Evolutionary conservation across 1,140 invertebrate genomes (phyloP), one percentile per base, ranked within the genome.

Genomic region (Musca domestica): DNA sequence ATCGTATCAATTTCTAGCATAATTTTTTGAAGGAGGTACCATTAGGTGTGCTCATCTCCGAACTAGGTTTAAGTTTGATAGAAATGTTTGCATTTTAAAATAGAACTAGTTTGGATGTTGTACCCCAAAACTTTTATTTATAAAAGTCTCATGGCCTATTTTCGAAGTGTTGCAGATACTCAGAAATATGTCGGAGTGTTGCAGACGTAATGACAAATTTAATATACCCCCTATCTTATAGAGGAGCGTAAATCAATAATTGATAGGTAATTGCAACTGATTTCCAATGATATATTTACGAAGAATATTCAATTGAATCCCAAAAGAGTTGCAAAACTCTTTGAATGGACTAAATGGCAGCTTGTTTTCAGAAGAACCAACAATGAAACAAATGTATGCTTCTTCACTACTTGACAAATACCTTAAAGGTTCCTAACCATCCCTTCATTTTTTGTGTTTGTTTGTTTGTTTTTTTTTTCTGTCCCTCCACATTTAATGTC

Each of bases 231-330:
- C n/a, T n/a, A n/a, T n/a, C n/a, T n/a, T n/a, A n/a, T n/a, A n/a
- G n/a, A n/a, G n/a, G 12, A 54, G 15, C 22, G 23, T 0, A 27
- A n/a, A 58, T 34, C 17, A 61, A 61, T 34, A 61, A 61, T 61
- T 61, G 56, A 61, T 34, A 41, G 56, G 56, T 61, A 61, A 34
- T 61, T 61, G 56, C 27, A 61, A 61, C 56, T 61, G 56, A 61
- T 61, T 61, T 61, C 9, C 27, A 17, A 61, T 41, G 56, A 61
- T 61, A 34, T 56, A 56, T 25, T 19, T 61, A 30, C 9, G 34
- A 27, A 22, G 5, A 58, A 58, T 58, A 30, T 30, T 58, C 15
- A 61, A 61, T 34, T 2, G 6, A 10, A 61, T 34, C n/a, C 30
- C n/a, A n/a, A n/a, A n/a, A n/a, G 27, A 56, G 22, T 27, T 27